Conservation (phyloP, 2,797 vertebrate genomes). For the Varecia variegata region DNA sequence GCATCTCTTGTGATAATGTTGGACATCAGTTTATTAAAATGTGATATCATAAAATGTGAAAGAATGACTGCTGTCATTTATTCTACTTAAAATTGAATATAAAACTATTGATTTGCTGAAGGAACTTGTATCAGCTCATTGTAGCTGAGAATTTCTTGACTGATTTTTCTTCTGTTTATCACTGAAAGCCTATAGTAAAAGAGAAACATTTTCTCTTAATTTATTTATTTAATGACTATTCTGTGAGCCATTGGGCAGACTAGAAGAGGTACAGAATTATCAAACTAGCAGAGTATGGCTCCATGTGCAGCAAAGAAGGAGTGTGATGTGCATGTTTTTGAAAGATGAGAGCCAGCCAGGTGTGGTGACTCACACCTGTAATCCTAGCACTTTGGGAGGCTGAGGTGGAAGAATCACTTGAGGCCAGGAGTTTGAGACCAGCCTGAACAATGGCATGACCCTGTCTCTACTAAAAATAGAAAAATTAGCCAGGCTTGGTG, state of each 20-base stretch:
- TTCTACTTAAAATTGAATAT: conserved; percentile 5
- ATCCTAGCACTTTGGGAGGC: not conserved
- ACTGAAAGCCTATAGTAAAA: not conserved
- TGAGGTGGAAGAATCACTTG: not conserved
- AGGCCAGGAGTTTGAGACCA: not conserved
- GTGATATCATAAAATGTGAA: not conserved
- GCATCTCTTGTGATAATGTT: not conserved
- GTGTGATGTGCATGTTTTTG: not conserved
- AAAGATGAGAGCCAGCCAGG: not conserved
- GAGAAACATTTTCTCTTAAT: not conserved
- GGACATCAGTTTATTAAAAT: not conserved
- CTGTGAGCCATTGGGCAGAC: not conserved
- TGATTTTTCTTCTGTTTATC: not conserved
- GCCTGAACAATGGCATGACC: not conserved
- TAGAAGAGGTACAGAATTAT: not conserved
- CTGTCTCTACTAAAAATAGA: not conserved
- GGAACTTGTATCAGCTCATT: not conserved
- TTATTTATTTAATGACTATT: not conserved
- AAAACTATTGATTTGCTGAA: not conserved
- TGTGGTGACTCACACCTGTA: not conserved
- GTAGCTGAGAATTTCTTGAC: not conserved
- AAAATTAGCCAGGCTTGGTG: not conserved
- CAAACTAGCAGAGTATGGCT: not conserved
- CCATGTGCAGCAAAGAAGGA: not conserved
- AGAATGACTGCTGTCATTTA: not conserved